phyloP scores from a whole-genome alignment of 2,113 vertebrate species.

The Tragelaphus imberbis region DNA sequence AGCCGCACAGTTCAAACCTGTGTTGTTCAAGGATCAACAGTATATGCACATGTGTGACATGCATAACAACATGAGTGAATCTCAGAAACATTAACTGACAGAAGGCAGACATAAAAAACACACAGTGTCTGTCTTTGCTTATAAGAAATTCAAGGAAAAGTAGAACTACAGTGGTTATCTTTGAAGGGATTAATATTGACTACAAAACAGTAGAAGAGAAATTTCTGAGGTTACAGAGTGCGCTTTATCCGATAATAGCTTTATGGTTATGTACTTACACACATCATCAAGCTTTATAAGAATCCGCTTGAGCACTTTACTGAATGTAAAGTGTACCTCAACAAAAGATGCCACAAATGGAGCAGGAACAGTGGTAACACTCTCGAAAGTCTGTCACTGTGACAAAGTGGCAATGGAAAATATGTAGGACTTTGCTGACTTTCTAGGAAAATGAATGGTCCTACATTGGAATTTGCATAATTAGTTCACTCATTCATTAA shows the following conservation, averaged over 20 bases:
- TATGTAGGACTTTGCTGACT: background rate
- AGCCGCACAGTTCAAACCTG: fast-evolving
- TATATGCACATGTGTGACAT: background rate
- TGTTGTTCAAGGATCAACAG: background rate
- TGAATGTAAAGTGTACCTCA: background rate
- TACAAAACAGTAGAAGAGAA: background rate
- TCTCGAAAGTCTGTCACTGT: background rate
- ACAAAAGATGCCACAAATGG: background rate
- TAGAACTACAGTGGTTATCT: background rate
- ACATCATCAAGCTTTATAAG: background rate
- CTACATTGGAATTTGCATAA: background rate
- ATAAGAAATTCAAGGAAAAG: background rate
- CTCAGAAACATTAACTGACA: background rate
- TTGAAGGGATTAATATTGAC: background rate
- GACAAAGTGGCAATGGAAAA: background rate
- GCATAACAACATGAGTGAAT: background rate
- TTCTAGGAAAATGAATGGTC: background rate
- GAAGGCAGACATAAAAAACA: background rate
- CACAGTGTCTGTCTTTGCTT: background rate
- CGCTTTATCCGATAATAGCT: background rate
- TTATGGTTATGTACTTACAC: background rate
- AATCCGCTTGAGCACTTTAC: background rate
- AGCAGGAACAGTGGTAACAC: background rate
- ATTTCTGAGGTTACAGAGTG: background rate
- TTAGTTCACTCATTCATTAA: background rate